Base-by-base conservation (phyloP, 1,140 invertebrate genomes). In the Temnothorax longispinosus region DNA sequence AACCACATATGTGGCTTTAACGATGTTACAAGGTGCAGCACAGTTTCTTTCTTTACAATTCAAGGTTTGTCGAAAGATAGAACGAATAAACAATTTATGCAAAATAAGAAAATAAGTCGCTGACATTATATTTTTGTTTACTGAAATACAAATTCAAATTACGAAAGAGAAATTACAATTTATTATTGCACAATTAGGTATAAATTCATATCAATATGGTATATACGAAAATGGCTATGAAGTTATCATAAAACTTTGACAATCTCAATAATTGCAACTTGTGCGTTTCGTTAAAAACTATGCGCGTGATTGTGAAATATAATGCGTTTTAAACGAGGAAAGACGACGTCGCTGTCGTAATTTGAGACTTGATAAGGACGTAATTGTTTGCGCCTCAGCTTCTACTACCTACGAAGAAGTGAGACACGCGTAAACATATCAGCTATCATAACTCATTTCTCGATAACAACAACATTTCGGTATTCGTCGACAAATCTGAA, bases 251-350 rank as follows among this genome's bases (percentile, higher is more conserved):
- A 54, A 80, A 65, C 32, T 52, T 3, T 50, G 4, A 50, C 27
- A 27, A 27, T 27, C 1, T 27, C 27, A 27, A 27, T 27, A 1
- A 27, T 27, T 27, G 27, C 27, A 27, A 27, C 27, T 27, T 27
- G 27, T 27, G 27, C 27, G 27, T 27, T 27, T 27, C 27, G 27
- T 27, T 27, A 54, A 67, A 60, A 32, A 47, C 0, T 47, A 27
- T 4, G 38, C 32, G 50, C 13, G 27, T 38, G 50, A 21, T 27
- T 21, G 38, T 38, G 38, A 54, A 71, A 47, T 62, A 44, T 74
- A 75, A 60, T 62, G 41, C 41, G 44, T 84, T 84, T 60, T 60
- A 84, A 75, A 84, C 56, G 44, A 84, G 69, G 18, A 47, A 6
- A 75, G 54, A n/a, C 50, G 21, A n/a, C 50, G 21, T 60, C 41